phyloP scores from a whole-genome alignment of 2,888 invertebrate genomes.

The Anthophora plumipes region DNA sequence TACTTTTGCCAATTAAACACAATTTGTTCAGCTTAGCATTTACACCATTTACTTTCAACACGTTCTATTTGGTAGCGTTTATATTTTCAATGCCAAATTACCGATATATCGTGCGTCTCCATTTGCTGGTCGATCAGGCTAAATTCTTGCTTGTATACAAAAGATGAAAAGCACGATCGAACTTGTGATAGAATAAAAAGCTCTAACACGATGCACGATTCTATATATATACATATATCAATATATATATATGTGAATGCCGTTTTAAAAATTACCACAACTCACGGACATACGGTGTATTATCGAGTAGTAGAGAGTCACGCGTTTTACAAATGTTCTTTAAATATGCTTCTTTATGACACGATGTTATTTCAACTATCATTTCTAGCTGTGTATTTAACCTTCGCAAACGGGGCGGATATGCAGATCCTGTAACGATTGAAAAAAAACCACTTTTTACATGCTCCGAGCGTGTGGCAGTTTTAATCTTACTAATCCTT shows the following conservation, averaged over 20 bases:
- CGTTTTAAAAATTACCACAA: conserved; percentile 66
- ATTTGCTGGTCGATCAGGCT: conserved; percentile 70
- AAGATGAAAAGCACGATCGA: conserved; percentile 67
- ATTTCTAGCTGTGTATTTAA: conserved; percentile 48
- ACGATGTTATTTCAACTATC: conserved; percentile 33
- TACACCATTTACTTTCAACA: neutral
- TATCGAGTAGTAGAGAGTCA: conserved; percentile 1
- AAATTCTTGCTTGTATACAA: conserved; percentile 61
- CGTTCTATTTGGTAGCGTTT: neutral
- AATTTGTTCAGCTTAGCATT: neutral
- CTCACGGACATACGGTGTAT: conserved; percentile 63
- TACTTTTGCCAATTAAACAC: neutral
- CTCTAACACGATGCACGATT: conserved; percentile 74
- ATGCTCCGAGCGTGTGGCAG: conserved; percentile 11
- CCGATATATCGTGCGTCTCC: neutral
- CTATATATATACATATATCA: conserved; percentile 5
- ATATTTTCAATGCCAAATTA: neutral
- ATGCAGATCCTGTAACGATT: conserved; percentile 30
- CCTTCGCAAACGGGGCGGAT: conserved; percentile 29
- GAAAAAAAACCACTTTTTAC: conserved; percentile 13
- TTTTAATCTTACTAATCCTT: conserved; percentile 20
- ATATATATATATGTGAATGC: conserved; percentile 70
- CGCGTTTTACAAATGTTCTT: conserved; percentile 19
- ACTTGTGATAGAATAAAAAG: conserved; percentile 54
- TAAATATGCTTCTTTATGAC: conserved; percentile 33